Percentiles rank a stretch among this genome's conserved stretches.
phyloP scores from a whole-genome alignment of 2,113 vertebrate genomes.

The Naja naja region DNA sequence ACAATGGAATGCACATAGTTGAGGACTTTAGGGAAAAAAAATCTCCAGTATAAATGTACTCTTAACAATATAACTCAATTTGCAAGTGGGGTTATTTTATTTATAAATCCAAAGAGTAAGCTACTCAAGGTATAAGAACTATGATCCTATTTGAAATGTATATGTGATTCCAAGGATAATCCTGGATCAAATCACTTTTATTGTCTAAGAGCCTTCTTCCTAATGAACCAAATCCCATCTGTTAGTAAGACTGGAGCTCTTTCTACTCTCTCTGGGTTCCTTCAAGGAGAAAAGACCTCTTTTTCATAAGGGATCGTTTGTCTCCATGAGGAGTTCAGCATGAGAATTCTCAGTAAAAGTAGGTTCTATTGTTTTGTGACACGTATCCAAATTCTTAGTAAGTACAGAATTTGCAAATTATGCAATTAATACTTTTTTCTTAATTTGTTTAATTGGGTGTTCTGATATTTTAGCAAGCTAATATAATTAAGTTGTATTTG shows the following conservation, averaged over 20 bases:
- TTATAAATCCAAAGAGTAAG: not conserved
- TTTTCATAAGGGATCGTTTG: not conserved
- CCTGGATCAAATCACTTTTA: not conserved
- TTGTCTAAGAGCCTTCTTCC: not conserved
- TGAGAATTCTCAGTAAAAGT: not conserved
- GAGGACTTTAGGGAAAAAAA: not conserved
- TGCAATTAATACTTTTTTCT: not conserved
- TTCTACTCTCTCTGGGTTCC: not conserved
- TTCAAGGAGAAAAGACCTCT: not conserved
- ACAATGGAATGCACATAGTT: not conserved
- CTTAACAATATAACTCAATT: not conserved
- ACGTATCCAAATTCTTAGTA: not conserved
- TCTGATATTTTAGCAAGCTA: not conserved
- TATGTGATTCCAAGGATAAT: not conserved
- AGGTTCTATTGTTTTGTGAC: not conserved
- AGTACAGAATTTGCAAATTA: not conserved
- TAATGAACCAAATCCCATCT: not conserved
- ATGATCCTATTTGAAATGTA: not conserved
- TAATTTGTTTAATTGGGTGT: not conserved
- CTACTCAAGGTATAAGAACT: not conserved
- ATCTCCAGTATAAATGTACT: not conserved
- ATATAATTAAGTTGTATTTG: not conserved
- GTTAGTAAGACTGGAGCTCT: not conserved
- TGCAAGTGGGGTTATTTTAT: not conserved
- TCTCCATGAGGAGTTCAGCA: not conserved